These are phyloP conservation scores for Agonopterix heracliana DNA, from an alignment of 2,888 invertebrate genomes.

Conservation along the genomic window DNA sequence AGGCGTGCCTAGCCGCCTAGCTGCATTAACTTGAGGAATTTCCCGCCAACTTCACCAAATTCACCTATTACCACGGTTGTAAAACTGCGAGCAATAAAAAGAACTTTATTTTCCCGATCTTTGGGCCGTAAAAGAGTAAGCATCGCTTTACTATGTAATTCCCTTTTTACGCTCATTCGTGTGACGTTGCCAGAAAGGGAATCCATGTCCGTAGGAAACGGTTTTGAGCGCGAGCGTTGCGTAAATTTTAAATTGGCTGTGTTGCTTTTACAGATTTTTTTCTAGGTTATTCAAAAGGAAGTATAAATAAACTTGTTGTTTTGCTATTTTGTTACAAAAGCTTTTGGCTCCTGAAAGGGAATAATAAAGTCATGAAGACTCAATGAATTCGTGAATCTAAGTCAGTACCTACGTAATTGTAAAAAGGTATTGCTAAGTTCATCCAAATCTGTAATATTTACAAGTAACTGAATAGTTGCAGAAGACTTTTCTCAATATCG, in stretches of 20 bases:
- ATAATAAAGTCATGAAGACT: too few relatives aligned
- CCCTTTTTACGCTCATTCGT: conserved; percentile 42
- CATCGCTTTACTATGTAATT: conserved; percentile 59
- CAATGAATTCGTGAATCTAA: too few relatives aligned
- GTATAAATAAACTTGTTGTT: too few relatives aligned
- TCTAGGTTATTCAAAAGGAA: too few relatives aligned
- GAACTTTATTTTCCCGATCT: conserved; percentile 60
- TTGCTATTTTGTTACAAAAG: too few relatives aligned
- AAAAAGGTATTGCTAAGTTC: too few relatives aligned
- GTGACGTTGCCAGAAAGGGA: conserved; percentile 39
- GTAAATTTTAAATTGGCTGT: conserved; percentile 45
- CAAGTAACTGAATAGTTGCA: too few relatives aligned
- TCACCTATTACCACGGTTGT: conserved; percentile 50
- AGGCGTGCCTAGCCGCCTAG: conserved; percentile 7
- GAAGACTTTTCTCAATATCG: too few relatives aligned
- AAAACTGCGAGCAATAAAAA: conserved; percentile 59
- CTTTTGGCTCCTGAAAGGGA: too few relatives aligned
- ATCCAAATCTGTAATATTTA: too few relatives aligned
- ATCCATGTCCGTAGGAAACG: conserved; percentile 20
- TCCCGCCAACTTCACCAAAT: conserved; percentile 39
- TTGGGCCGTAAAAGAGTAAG: conserved; percentile 53
- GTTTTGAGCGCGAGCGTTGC: conserved; percentile 20
- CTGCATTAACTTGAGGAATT: conserved; percentile 25
- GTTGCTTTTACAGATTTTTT: neutral
- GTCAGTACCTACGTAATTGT: too few relatives aligned